A percentile compares a stretch with the other conserved stretches of the same genome.
Evolutionary conservation across 1,140 invertebrate species (phyloP).

Genomic region (Heliconius congener): DNA sequence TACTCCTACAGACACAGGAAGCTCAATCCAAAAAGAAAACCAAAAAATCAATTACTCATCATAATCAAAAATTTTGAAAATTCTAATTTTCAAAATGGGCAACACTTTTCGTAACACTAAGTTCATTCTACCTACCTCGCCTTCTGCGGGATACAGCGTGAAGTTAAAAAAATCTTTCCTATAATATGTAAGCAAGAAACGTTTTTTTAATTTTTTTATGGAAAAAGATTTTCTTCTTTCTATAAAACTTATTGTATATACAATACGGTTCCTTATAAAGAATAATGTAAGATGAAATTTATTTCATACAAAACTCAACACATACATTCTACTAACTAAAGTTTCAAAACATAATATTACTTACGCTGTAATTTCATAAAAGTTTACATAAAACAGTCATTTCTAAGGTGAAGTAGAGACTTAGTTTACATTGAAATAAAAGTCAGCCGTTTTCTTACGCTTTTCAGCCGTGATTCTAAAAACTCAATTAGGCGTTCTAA

Average conservation of each 20-base stretch:
- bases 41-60: too few relatives aligned
- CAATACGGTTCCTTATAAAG: neutral
- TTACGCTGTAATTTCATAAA: neutral
- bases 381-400: neutral
- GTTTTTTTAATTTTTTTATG: too few relatives aligned
- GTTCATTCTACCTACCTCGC: too few relatives aligned
- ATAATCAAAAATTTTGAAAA: too few relatives aligned
- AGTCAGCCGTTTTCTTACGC: neutral
- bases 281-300: neutral
- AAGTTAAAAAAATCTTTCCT: too few relatives aligned
- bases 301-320: neutral
- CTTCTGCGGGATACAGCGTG: too few relatives aligned
- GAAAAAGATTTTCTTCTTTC: too few relatives aligned
- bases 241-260: neutral
- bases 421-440: constrained; percentile 6
- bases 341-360: constrained; percentile 12
- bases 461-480: constrained; percentile 11
- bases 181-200: too few relatives aligned
- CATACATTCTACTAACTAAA: constrained; percentile 2
- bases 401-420: neutral
- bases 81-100: too few relatives aligned
- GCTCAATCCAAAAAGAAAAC: too few relatives aligned
- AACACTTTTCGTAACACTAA: too few relatives aligned
- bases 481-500: constrained; percentile 23
- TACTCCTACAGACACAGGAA: too few relatives aligned